Percentiles rank a stretch among this genome's conserved stretches.
These are phyloP conservation scores for Pagrus major DNA, from an alignment of 2,113 vertebrate genomes.

Conservation along the genomic window DNA sequence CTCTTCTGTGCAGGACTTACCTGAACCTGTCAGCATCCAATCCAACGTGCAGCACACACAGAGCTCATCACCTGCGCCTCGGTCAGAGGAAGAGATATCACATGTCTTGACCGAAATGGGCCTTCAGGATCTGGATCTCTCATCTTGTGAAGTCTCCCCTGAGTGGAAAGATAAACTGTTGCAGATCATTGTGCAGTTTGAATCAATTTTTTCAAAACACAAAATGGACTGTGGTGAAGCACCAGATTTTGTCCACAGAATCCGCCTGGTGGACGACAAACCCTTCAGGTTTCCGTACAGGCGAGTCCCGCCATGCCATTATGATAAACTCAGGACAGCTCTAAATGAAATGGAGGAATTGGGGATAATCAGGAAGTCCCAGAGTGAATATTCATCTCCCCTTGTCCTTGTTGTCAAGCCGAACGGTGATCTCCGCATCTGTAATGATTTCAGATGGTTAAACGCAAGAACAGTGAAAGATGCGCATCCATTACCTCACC, in stretches of 20 bases:
- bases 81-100: too few relatives aligned
- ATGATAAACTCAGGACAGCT: neutral
- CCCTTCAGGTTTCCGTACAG: neutral
- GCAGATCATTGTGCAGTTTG: neutral
- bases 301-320: neutral
- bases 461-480: conserved; percentile 39
- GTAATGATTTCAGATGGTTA: conserved; percentile 22
- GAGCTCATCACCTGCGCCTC: too few relatives aligned
- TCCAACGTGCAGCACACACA: too few relatives aligned
- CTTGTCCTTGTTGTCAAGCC: conserved; percentile 25
- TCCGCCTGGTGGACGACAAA: conserved; percentile 5
- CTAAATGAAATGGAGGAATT: neutral
- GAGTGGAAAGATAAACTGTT: neutral
- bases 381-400: neutral
- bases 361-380: neutral
- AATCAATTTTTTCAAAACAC: conserved; percentile 7
- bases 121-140: neutral
- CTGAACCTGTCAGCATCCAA: too few relatives aligned
- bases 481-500: conserved; percentile 30
- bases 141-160: too few relatives aligned
- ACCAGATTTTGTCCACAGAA: conserved; percentile 6
- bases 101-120: too few relatives aligned
- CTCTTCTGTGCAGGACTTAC: neutral
- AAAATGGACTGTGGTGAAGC: conserved; percentile 31
- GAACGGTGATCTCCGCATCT: conserved; percentile 19